Base-by-base conservation (phyloP, 2,113 vertebrate species). In the Polypterus senegalus region DNA sequence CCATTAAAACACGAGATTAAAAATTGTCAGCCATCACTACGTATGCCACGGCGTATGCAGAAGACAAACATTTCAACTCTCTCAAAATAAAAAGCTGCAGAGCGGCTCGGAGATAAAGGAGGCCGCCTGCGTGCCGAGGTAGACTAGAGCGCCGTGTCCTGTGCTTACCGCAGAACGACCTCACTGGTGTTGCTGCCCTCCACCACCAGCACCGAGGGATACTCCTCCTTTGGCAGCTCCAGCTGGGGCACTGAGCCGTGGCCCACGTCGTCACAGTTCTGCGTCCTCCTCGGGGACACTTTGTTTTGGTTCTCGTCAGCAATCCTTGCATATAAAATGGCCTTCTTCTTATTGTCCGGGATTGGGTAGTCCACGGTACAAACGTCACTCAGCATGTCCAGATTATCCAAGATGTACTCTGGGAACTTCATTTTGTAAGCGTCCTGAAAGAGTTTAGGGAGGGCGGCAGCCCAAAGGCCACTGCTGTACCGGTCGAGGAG, bases 381-480 rank as follows among this genome's bases (percentile, higher is more conserved):
- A 0, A 92, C 68, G 63, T 92, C 90, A 4, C 83, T 81, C 52
- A 97, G 79, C 1, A 76, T 61, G 49, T 85, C 78, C 3, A 97
- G 73, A 60, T 92, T 87, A 64, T 84, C 75, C 49, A 96, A 77
- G 63, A 85, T 3, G 3, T 86, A 68, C 58, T 85, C 72, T 0
- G 94, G 92, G 63, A 98, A 87, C 5, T 83, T 79, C 8, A 61
- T 69, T 80, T 89, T 89, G 73, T 88, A 94, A 0, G 77, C 76
- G 3, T 93, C 91, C 74, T 89, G 77, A 61, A 86, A 98, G 49
- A 93, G 79, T 73, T 88, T 89, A 1, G 94, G 92, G 70, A 97
- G 78, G 0, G 91, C 90, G 10, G 89, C 82, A 54, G 83, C 88
- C 94, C 94, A 98, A 63, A 98, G 76, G 49, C 94, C 94, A 7